phyloP scores from a whole-genome alignment of 2,888 invertebrate genomes.

The Eupithecia pulchellata region DNA sequence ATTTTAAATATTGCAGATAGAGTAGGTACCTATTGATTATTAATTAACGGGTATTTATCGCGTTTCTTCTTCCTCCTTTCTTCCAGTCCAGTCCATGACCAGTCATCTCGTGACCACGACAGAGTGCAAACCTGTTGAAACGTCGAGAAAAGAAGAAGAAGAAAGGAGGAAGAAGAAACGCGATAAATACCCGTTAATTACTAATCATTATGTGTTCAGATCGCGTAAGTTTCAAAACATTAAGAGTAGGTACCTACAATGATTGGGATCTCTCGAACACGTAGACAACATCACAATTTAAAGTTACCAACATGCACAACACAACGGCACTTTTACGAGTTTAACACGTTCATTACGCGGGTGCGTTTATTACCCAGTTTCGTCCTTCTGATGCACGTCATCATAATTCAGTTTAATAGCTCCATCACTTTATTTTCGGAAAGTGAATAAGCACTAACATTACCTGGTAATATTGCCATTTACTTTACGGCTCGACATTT shows the following conservation, averaged over 20 bases:
- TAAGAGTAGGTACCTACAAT: neutral
- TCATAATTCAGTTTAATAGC: slow-evolving; percentile 58
- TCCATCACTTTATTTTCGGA: slow-evolving; percentile 49
- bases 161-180: no score
- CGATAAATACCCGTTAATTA: neutral
- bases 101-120: no score
- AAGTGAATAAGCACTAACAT: slow-evolving; percentile 51
- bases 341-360: slow-evolving; percentile 49
- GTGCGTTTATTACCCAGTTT: slow-evolving; percentile 45
- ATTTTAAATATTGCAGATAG: no score
- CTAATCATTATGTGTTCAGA: no score
- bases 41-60: no score
- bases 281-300: slow-evolving; percentile 1
- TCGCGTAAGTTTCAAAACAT: no score
- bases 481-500: slow-evolving; percentile 30
- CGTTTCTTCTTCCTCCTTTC: no score
- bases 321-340: slow-evolving; percentile 47
- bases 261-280: neutral
- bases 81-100: no score
- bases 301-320: slow-evolving; percentile 38
- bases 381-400: slow-evolving; percentile 50
- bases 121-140: no score
- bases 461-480: slow-evolving; percentile 38
- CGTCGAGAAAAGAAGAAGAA: no score
- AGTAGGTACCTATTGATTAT: no score